Evolutionary conservation across 2,888 invertebrate genomes (phyloP).

Genomic region (Volucella inanis): DNA sequence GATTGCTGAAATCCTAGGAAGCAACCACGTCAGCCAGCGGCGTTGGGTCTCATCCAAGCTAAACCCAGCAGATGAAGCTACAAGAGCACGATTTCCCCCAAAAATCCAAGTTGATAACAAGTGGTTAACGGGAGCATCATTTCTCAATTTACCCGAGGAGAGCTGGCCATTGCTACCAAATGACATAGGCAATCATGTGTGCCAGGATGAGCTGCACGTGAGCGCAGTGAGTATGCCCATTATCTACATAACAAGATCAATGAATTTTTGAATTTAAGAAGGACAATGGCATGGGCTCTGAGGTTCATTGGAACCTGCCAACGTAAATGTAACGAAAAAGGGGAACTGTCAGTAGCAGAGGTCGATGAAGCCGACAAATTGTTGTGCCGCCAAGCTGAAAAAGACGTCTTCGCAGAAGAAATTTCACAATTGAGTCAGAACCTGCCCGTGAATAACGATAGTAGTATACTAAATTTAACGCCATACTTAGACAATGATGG

Average conservation of each 20-base stretch:
- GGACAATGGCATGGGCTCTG: too few species aligned
- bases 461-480: slow-evolving; percentile 22
- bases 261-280: too few species aligned
- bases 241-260: too few species aligned
- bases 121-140: slow-evolving; percentile 16
- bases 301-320: too few species aligned
- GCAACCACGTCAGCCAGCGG: slow-evolving; percentile 69
- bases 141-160: background rate
- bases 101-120: slow-evolving; percentile 20
- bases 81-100: slow-evolving; percentile 48
- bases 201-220: background rate
- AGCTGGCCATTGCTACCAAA: slow-evolving; percentile 4
- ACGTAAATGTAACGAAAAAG: too few species aligned
- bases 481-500: slow-evolving; percentile 44
- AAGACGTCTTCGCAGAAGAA: slow-evolving; percentile 22
- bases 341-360: too few species aligned
- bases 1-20: slow-evolving; percentile 74
- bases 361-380: too few species aligned
- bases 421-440: slow-evolving; percentile 3
- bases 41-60: too few species aligned
- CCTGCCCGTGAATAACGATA: background rate
- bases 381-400: background rate
- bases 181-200: background rate
- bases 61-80: too few species aligned
- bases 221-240: background rate